Percentiles rank a stretch among this genome's conserved stretches.
Conservation (phyloP, 1,140 invertebrate species). For the Pseudomyrmex pallidus region DNA sequence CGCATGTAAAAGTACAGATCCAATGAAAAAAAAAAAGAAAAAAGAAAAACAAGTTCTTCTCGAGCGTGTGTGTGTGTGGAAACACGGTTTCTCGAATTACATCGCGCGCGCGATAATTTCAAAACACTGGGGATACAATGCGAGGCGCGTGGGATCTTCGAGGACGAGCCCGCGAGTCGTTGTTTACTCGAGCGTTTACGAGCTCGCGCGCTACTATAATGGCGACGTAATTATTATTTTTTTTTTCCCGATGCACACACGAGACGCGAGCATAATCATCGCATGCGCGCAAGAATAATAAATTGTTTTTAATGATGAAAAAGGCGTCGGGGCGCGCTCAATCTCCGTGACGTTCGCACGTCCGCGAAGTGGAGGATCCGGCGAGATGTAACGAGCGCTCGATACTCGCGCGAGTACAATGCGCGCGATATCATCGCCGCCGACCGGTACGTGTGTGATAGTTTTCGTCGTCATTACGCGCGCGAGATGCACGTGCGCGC, state of each 20-base stretch:
- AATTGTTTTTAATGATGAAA: slow-evolving; percentile 15
- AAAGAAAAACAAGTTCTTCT: no score
- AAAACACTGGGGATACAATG: background rate
- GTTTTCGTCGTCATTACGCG: background rate
- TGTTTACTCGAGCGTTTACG: slow-evolving; percentile 19
- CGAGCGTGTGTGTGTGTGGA: no score
- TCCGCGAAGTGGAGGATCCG: slow-evolving; percentile 1
- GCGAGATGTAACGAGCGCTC: slow-evolving; percentile 1
- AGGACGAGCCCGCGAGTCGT: background rate
- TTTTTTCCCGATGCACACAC: background rate
- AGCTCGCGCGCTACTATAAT: background rate
- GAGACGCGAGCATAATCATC: background rate
- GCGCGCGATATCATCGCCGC: background rate
- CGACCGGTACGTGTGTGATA: background rate
- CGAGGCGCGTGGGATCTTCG: background rate
- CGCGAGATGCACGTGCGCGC: background rate
- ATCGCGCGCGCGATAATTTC: no score
- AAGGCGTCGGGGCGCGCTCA: slow-evolving; percentile 13
- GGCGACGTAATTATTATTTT: background rate
- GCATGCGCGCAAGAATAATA: background rate
- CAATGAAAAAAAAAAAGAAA: no score
- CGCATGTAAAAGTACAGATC: no score
- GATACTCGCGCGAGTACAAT: background rate
- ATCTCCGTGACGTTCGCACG: slow-evolving; percentile 34
- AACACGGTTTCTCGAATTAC: no score